A percentile compares a stretch with the other conserved stretches of the same genome.
phyloP scores from a whole-genome alignment of 2,113 vertebrate species.

The Neodon shergylaensis region DNA sequence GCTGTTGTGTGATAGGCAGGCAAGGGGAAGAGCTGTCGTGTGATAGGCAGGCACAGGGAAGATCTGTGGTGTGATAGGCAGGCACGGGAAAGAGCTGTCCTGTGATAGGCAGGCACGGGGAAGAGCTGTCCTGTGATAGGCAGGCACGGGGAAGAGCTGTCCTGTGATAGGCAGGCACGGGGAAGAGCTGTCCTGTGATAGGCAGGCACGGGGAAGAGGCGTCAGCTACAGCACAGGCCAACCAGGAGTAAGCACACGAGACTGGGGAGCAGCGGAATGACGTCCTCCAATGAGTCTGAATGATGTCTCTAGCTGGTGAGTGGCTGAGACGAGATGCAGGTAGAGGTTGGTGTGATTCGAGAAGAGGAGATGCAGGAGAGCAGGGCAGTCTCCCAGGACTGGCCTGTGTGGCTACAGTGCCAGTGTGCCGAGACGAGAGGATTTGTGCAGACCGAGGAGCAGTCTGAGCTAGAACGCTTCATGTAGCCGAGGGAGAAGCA shows the following conservation, averaged over 20 bases:
- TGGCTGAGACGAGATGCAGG: not conserved
- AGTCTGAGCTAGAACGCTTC: too few species aligned
- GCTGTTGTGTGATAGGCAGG: not conserved
- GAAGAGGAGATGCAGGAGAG: not conserved
- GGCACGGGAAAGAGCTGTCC: too few species aligned
- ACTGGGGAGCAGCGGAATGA: not conserved
- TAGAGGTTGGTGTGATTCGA: not conserved
- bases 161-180: not conserved
- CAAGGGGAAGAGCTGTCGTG: too few species aligned
- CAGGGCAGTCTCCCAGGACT: not conserved
- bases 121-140: not conserved
- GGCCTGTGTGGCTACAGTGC: not conserved
- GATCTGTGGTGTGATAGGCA: too few species aligned
- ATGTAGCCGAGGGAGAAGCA: too few species aligned
- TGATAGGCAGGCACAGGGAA: too few species aligned
- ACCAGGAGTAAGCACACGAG: not conserved
- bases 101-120: not conserved
- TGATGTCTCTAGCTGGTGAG: not conserved
- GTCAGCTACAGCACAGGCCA: not conserved
- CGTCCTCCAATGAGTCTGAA: not conserved
- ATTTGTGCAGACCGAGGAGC: too few species aligned
- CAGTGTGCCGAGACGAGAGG: too few species aligned
- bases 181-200: not conserved
- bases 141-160: not conserved
- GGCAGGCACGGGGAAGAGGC: too few species aligned